Percentiles rank a stretch among this genome's conserved stretches.
These are phyloP conservation scores for Silvanus unidentatus DNA, from an alignment of 2,888 invertebrate species.

Conservation along the genomic window DNA sequence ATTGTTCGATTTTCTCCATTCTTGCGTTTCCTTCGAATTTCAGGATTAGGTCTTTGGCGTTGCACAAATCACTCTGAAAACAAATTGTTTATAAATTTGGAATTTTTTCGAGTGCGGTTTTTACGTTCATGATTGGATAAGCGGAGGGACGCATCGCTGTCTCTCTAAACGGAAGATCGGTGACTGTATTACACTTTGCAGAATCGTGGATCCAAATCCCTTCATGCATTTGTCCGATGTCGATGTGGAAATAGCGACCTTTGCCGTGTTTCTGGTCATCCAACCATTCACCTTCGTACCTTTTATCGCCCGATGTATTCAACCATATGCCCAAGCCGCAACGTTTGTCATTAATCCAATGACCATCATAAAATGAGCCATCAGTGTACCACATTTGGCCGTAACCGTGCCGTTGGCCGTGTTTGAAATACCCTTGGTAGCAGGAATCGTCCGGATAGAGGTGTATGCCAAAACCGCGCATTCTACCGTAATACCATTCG, in stretches of 20 bases:
- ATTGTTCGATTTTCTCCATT: not conserved
- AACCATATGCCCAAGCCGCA: constrained; percentile 31
- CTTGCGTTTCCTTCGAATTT: constrained; percentile 1
- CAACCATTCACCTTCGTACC: constrained; percentile 61
- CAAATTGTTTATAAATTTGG: not conserved
- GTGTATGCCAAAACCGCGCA: constrained; percentile 53
- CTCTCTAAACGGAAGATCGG: constrained; percentile 56
- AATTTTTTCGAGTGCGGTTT: too few species aligned
- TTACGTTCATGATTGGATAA: constrained; percentile 15
- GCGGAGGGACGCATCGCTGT: constrained; percentile 18
- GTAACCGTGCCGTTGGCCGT: constrained; percentile 51
- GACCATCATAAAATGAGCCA: constrained; percentile 57
- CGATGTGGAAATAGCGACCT: constrained; percentile 60
- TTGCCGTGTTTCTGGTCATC: constrained; percentile 53
- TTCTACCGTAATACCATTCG: constrained; percentile 54
- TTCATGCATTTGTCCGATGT: constrained; percentile 60
- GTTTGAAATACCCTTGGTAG: constrained; percentile 55
- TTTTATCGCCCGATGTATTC: constrained; percentile 51
- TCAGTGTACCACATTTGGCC: constrained; percentile 59
- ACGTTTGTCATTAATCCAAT: constrained; percentile 43
- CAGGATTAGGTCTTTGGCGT: not conserved
- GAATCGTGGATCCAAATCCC: constrained; percentile 57
- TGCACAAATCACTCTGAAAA: not conserved
- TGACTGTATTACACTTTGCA: constrained; percentile 53
- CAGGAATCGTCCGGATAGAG: constrained; percentile 54